Evolutionary conservation across 2,888 invertebrate genomes (phyloP).

Genomic region (Steinernema carpocapsae): DNA sequence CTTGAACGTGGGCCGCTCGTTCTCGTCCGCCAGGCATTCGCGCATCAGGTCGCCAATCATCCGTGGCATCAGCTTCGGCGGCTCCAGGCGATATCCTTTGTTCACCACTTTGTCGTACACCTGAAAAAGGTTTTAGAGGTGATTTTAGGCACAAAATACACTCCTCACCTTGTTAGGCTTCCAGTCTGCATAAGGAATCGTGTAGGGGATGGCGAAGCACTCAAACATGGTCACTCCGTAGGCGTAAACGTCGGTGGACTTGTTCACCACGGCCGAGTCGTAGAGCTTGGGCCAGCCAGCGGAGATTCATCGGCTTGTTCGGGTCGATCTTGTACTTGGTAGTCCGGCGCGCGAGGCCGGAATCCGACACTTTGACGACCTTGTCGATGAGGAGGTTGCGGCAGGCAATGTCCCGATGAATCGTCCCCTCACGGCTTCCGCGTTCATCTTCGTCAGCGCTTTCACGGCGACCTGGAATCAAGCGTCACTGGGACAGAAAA

Average conservation of each 20-base stretch:
- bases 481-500: too few relatives aligned
- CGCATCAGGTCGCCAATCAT: slow-evolving; percentile 42
- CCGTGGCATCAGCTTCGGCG: slow-evolving; percentile 40
- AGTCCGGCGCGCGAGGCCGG: slow-evolving; percentile 46
- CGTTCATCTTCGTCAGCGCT: slow-evolving; percentile 43
- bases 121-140: slow-evolving; percentile 30
- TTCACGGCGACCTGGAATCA: slow-evolving; percentile 48
- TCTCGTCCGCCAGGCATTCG: slow-evolving; percentile 43
- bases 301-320: slow-evolving; percentile 49
- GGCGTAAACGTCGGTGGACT: slow-evolving; percentile 49
- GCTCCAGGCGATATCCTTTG: slow-evolving; percentile 42
- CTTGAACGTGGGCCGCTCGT: slow-evolving; percentile 43
- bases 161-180: slow-evolving; percentile 44
- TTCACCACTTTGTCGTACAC: slow-evolving; percentile 46
- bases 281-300: slow-evolving; percentile 51
- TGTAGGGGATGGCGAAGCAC: slow-evolving; percentile 42
- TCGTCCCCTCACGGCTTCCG: slow-evolving; percentile 43
- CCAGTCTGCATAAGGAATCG: slow-evolving; percentile 46
- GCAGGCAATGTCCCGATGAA: slow-evolving; percentile 42
- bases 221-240: slow-evolving; percentile 47
- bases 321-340: slow-evolving; percentile 45
- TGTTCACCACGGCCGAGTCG: slow-evolving; percentile 43
- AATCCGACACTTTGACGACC: slow-evolving; percentile 46
- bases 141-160: too few relatives aligned
- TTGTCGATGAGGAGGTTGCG: slow-evolving; percentile 42